Evolutionary conservation across 2,797 vertebrate species (phyloP).

Genomic region (Meriones psammophilus): DNA sequence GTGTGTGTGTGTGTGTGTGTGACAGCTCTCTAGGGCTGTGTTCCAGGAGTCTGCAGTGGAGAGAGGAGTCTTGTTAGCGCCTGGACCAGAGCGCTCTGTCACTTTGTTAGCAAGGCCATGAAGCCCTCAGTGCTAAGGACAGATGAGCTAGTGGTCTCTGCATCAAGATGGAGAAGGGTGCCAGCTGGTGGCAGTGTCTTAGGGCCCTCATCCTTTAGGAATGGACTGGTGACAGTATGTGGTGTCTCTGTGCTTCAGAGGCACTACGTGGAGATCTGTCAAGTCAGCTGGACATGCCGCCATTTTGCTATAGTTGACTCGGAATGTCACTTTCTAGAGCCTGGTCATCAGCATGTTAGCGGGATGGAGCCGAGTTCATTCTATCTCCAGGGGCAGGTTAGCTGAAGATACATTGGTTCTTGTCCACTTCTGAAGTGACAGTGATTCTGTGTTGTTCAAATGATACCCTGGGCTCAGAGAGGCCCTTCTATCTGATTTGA

Average conservation of each 20-base stretch:
- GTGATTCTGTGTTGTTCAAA: background rate
- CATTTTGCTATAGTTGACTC: background rate
- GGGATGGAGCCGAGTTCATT: background rate
- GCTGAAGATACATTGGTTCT: constrained; percentile 7
- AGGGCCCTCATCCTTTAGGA: background rate
- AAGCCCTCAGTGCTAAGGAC: background rate
- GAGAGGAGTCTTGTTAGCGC: background rate
- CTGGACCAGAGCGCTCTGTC: background rate
- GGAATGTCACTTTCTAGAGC: background rate
- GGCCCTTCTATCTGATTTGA: background rate
- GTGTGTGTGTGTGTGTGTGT: background rate
- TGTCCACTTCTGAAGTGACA: background rate
- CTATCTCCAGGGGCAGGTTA: background rate
- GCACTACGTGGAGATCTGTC: background rate
- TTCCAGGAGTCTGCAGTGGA: constrained; percentile 12
- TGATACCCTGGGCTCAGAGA: background rate
- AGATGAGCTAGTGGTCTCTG: background rate
- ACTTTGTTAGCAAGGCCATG: background rate
- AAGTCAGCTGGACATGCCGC: background rate
- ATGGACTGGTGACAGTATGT: background rate
- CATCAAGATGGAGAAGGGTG: background rate
- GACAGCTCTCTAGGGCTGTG: background rate
- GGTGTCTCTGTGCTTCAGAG: background rate
- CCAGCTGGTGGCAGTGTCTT: background rate
- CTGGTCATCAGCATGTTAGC: background rate